Percentiles rank a stretch among this genome's conserved stretches.
Evolutionary conservation across 2,888 invertebrate species (phyloP).

Genomic region (Neuroscelio doddi): DNA sequence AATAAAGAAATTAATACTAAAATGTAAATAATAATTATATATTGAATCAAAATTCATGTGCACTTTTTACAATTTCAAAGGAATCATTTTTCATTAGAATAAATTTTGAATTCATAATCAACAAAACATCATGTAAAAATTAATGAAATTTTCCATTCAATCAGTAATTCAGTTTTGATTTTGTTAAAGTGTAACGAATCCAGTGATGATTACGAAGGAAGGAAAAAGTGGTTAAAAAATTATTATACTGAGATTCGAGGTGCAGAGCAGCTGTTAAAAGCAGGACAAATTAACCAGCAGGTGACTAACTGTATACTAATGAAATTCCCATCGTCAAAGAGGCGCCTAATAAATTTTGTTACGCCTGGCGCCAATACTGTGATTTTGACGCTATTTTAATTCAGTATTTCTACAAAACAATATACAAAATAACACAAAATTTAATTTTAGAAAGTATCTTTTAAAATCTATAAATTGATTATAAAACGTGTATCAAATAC

Average conservation of each 20-base stretch:
- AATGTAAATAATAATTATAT: too few relatives aligned
- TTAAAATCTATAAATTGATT: too few relatives aligned
- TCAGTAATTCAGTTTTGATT: slow-evolving; percentile 37
- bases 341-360: slow-evolving; percentile 62
- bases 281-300: slow-evolving; percentile 36
- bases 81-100: background rate
- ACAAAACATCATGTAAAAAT: too few relatives aligned
- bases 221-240: slow-evolving; percentile 43
- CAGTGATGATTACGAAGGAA: slow-evolving; percentile 39
- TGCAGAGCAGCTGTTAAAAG: slow-evolving; percentile 43
- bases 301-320: slow-evolving; percentile 60
- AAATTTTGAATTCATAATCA: background rate
- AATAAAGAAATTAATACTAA: too few relatives aligned
- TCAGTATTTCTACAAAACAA: too few relatives aligned
- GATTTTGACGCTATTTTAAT: slow-evolving; percentile 33
- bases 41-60: too few relatives aligned
- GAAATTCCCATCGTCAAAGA: slow-evolving; percentile 60
- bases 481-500: too few relatives aligned
- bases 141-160: too few relatives aligned
- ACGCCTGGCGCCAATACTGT: slow-evolving; percentile 48
- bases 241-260: slow-evolving; percentile 26
- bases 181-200: slow-evolving; percentile 46
- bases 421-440: too few relatives aligned
- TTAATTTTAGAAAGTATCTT: too few relatives aligned
- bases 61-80: too few relatives aligned